These are phyloP conservation scores for Agelas oroides DNA, from an alignment of 37 sponge, comb jelly and placozoan genomes.

Conservation along the genomic window DNA sequence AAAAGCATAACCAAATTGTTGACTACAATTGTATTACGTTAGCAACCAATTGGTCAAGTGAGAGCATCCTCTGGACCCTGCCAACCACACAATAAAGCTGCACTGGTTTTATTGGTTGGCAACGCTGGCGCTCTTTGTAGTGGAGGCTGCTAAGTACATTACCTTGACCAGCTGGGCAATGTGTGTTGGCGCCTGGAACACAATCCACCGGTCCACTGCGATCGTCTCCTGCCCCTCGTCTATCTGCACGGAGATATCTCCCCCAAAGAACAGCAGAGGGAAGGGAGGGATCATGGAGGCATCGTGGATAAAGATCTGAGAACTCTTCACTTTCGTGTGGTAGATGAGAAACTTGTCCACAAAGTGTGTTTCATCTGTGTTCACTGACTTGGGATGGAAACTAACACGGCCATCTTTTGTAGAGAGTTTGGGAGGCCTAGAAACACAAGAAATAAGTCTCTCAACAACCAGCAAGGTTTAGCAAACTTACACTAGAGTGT, in stretches of 20 bases:
- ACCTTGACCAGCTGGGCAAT: constrained; percentile 75
- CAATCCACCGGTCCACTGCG: constrained; percentile 75
- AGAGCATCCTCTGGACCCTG: no score
- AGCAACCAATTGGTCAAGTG: no score
- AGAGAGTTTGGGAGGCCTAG: constrained; percentile 63
- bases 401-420: constrained; percentile 67
- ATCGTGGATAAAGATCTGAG: constrained; percentile 73
- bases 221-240: constrained; percentile 66
- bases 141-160: no score
- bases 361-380: constrained; percentile 43
- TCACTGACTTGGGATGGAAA: constrained; percentile 85
- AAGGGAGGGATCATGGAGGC: constrained; percentile 71
- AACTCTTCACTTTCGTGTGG: constrained; percentile 71
- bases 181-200: constrained; percentile 69
- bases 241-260: constrained; percentile 52
- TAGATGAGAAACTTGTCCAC: constrained; percentile 70
- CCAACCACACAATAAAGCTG: no score
- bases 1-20: no score
- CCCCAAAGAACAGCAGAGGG: constrained; percentile 89
- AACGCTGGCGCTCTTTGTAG: no score
- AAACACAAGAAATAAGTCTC: neutral
- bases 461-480: no score
- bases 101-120: no score
- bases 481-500: no score
- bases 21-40: no score